Evolutionary conservation across 2,888 invertebrate genomes (phyloP), one percentile per base, ranked within the genome.

Genomic region (Spisula subtruncata): DNA sequence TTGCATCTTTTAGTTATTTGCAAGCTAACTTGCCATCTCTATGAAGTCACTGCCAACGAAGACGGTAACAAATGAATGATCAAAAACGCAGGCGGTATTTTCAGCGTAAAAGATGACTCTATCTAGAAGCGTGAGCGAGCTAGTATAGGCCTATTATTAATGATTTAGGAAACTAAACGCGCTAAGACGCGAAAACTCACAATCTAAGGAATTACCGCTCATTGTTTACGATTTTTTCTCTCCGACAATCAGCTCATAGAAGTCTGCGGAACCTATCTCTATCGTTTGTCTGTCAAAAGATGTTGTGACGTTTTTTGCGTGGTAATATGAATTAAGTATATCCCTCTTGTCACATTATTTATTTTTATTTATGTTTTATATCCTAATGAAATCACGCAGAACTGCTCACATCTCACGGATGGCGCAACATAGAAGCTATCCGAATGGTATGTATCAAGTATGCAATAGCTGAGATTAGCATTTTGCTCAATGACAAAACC

Each of bases 331-430:
- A 66, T 66, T 66, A 66, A 66, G 25, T 0, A 66, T 66, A 25
- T 60, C 25, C 60, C 60, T 25, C 25, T 25, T 66, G 25, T 66
- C 60, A 25, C 25, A 66, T 66, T 66, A 66, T 66, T 66, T 66
- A 66, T 66, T 66, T 51, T 10, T 66, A 66, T 66, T 66, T 66
- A 66, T 25, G 60, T 66, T 66, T 66, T n/a, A 66, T 66, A 66
- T n/a, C 25, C n/a, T 10, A 12, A 51, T 20, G n/a, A 66, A 25
- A 25, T 25, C 25, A 66, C 60, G 60, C 60, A 25, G 20, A 25
- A 25, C 25, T 66, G 25, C 10, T 25, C n/a, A 25, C 60, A 66
- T 66, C n/a, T 25, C 60, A 8, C 25, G 25, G 25, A 66, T 66
- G 10, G 60, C 25, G n/a, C 6, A 25, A 66, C 60, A 66, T n/a